These are phyloP conservation scores for Dryadula phaetusa DNA, from an alignment of 2,888 invertebrate species.

Conservation along the genomic window DNA sequence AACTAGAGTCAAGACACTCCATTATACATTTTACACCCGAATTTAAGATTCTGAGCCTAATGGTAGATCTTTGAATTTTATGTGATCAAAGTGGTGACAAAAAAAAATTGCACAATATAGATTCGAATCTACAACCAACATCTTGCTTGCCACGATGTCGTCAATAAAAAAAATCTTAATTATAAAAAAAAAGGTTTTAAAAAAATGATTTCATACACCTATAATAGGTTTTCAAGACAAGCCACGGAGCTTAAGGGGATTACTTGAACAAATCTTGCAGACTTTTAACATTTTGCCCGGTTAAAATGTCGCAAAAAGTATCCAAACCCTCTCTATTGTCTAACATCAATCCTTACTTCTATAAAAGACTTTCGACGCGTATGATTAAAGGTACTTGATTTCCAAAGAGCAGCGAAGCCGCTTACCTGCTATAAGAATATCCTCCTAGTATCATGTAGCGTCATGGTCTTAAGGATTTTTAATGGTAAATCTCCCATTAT, in stretches of 20 bases:
- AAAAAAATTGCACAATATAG: too few species aligned
- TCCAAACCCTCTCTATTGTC: conserved; percentile 18
- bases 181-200: neutral
- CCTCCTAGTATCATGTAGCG: neutral
- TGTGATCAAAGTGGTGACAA: too few species aligned
- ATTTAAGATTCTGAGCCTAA: too few species aligned
- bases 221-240: neutral
- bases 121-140: too few species aligned
- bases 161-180: neutral
- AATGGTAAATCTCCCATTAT: conserved; percentile 2
- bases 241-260: conserved; percentile 10
- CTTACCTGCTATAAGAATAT: neutral
- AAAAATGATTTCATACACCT: conserved; percentile 11
- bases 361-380: conserved; percentile 10
- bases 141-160: too few species aligned
- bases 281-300: neutral
- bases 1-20: too few species aligned
- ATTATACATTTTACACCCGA: too few species aligned
- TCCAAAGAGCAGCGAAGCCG: neutral
- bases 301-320: conserved; percentile 9
- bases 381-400: conserved; percentile 14
- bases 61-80: too few species aligned
- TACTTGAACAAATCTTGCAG: neutral
- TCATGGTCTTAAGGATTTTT: conserved; percentile 11
- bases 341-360: conserved; percentile 14